A percentile compares a stretch with the other conserved stretches of the same genome.
Evolutionary conservation across 2,113 vertebrate species (phyloP).

Genomic region (Caloenas nicobarica): DNA sequence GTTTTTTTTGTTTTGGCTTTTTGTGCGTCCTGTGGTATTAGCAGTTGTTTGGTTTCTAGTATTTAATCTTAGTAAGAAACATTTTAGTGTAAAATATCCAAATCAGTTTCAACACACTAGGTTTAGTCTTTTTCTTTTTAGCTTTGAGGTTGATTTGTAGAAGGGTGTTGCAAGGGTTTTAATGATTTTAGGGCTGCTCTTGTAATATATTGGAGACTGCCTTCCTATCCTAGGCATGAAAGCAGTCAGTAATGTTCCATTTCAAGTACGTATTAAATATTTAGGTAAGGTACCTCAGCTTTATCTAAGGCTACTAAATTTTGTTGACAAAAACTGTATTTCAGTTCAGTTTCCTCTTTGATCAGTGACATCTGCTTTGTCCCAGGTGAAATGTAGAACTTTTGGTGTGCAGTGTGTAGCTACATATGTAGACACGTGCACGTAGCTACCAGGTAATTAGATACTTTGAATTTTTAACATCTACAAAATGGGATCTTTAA

Average conservation of each 20-base stretch:
- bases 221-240: background rate
- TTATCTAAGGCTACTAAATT: background rate
- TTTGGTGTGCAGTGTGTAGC: background rate
- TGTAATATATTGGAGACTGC: background rate
- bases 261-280: background rate
- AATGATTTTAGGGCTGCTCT: background rate
- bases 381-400: background rate
- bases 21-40: background rate
- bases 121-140: background rate
- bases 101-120: background rate
- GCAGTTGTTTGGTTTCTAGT: background rate
- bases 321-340: background rate
- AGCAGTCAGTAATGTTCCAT: background rate
- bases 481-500: background rate
- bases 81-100: background rate
- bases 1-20: accelerated
- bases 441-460: background rate
- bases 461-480: background rate
- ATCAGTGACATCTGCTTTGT: background rate
- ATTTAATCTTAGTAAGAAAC: background rate
- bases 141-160: background rate
- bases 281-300: background rate
- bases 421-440: background rate
- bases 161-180: background rate
- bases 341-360: background rate